These are phyloP conservation scores for Ariopsis seemanni DNA, from an alignment of 2,113 vertebrate species.

Conservation along the genomic window DNA sequence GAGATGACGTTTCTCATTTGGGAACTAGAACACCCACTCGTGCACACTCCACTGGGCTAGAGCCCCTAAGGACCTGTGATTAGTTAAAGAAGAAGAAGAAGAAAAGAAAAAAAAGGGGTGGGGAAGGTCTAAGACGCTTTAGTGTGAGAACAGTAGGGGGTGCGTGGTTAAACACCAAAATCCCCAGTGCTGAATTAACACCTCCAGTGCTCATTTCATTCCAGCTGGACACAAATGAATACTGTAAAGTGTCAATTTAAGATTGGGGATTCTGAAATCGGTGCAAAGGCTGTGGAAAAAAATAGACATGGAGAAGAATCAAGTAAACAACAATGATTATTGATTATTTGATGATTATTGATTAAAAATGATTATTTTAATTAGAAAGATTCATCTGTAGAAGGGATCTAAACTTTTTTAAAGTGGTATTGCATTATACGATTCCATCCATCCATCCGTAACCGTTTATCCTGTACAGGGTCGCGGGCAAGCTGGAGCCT, in stretches of 20 bases:
- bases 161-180: conserved; percentile 36
- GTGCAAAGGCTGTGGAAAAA: background rate
- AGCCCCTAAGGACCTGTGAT: conserved; percentile 60
- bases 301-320: background rate
- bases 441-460: too few species aligned
- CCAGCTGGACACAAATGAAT: conserved; percentile 6
- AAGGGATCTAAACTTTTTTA: background rate
- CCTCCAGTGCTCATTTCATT: background rate
- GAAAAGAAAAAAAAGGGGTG: conserved; percentile 47
- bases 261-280: background rate
- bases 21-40: conserved; percentile 16
- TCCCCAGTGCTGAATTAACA: conserved; percentile 19
- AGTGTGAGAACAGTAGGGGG: conserved; percentile 62
- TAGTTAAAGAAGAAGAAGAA: conserved; percentile 64
- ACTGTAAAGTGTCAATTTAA: conserved; percentile 7
- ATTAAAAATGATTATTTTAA: background rate
- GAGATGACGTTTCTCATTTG: conserved; percentile 5
- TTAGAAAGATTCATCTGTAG: background rate
- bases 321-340: too few species aligned
- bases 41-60: conserved; percentile 54
- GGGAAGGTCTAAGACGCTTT: background rate
- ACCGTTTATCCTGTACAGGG: too few species aligned
- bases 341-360: too few species aligned
- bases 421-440: background rate
- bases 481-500: too few species aligned